Base-by-base conservation (phyloP, 2,797 vertebrate genomes). In the Sebastiscus albofasciatus region DNA sequence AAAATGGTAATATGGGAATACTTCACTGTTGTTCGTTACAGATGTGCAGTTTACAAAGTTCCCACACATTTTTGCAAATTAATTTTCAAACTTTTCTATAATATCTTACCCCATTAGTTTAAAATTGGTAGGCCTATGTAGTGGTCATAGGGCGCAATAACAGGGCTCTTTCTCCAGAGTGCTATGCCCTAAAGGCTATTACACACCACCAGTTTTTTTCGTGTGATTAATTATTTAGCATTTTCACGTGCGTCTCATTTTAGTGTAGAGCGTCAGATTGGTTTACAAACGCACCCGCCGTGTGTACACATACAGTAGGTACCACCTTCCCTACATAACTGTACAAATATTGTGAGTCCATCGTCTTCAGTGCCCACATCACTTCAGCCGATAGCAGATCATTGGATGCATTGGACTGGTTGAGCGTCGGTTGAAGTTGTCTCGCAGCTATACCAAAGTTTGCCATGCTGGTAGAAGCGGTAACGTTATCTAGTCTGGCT, bases 1-100 rank as follows among this genome's bases (percentile, higher is more conserved):
- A 75, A 56, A 85, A 67, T 2, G 14, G 39, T 54, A 77, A 83
- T 72, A 14, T 42, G 49, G 65, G 60, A 68, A 81, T 86, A 71
- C 27, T 22, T 26, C 16, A 62, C 13, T 0, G 14, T 24, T 31
- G 18, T 58, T 33, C 18, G 29, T 61, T 73, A 71, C 24, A 73
- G n/a, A 70, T 56, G 59, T 58, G 46, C 26, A 46, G 61, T 42
- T 62, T n/a, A 22, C 8, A 66, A 3, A 5, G 14, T 26, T 65
- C 34, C 16, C 62, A 4, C 34, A 42, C 0, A 66, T 39, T 39
- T 36, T 61, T 3, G 31, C 0, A 0, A 59, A 61, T 34, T 6
- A 0, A 34, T 34, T 34, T 62, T 62, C 1, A 39, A 64, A 39
- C 34, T 27, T 42, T 39, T 27, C 13, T 16, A 42, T 18, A 42